A percentile compares a stretch with the other conserved stretches of the same genome.
Conservation (phyloP, 2,888 invertebrate genomes). For the Cataglyphis livida region DNA sequence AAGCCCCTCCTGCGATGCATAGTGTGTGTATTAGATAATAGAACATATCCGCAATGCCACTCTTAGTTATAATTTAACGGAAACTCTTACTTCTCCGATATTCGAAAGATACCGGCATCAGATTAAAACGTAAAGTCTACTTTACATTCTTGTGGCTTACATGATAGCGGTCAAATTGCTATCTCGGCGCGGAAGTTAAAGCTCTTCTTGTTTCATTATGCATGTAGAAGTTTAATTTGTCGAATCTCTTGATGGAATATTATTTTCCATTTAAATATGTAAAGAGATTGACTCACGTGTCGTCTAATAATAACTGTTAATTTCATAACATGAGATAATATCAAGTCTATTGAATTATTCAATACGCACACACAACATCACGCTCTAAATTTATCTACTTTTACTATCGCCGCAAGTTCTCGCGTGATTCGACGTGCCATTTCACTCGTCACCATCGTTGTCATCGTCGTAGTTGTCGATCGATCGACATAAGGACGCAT, state of each 20-base stretch:
- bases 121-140: neutral
- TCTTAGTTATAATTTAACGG: slow-evolving; percentile 22
- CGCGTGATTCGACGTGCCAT: slow-evolving; percentile 41
- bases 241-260: neutral
- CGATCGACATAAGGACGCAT: slow-evolving; percentile 44
- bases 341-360: slow-evolving; percentile 37
- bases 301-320: slow-evolving; percentile 12
- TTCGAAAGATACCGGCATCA: neutral
- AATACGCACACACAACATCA: neutral
- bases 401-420: slow-evolving; percentile 50
- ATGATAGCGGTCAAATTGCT: neutral
- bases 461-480: neutral
- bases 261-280: neutral
- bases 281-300: slow-evolving; percentile 20
- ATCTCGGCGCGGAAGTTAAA: neutral
- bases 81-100: neutral
- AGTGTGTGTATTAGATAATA: slow-evolving; percentile 33
- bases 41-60: slow-evolving; percentile 1
- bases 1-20: neutral
- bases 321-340: slow-evolving; percentile 16
- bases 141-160: neutral
- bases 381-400: slow-evolving; percentile 36
- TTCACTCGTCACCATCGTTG: slow-evolving; percentile 27
- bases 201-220: neutral
- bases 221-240: neutral